Conservation (phyloP, 2,113 vertebrate genomes). For the Butorides virescens region DNA sequence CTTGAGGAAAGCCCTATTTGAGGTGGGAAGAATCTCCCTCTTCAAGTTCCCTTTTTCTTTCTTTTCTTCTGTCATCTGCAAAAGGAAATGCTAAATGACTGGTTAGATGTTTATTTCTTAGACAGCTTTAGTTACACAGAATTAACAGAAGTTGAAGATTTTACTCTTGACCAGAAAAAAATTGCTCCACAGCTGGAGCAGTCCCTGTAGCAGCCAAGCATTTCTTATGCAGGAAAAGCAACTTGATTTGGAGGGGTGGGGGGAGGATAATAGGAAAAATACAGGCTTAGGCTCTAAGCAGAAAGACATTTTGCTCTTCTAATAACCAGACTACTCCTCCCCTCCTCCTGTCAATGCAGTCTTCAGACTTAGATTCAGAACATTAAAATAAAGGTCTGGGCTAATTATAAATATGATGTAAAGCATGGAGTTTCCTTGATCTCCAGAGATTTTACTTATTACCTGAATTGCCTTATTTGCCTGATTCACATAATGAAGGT, state of each 20-base stretch:
- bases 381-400: background rate
- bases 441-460: background rate
- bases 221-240: background rate
- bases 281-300: background rate
- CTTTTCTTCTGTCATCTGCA: background rate
- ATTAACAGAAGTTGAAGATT: background rate
- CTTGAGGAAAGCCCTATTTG: background rate
- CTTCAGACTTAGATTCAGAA: background rate
- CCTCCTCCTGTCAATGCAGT: background rate
- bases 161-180: background rate
- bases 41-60: background rate
- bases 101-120: background rate
- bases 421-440: background rate
- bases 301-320: background rate
- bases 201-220: background rate
- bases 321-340: background rate
- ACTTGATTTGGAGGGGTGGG: background rate
- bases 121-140: background rate
- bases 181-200: background rate
- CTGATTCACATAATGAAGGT: conserved; percentile 15
- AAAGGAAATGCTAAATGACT: background rate
- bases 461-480: conserved; percentile 21
- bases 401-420: background rate
- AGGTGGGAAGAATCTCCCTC: background rate
- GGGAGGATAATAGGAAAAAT: background rate